Evolutionary conservation across 2,888 invertebrate genomes (phyloP), one percentile per base, ranked within the genome.

Genomic region (Lycocerus yunnanus): DNA sequence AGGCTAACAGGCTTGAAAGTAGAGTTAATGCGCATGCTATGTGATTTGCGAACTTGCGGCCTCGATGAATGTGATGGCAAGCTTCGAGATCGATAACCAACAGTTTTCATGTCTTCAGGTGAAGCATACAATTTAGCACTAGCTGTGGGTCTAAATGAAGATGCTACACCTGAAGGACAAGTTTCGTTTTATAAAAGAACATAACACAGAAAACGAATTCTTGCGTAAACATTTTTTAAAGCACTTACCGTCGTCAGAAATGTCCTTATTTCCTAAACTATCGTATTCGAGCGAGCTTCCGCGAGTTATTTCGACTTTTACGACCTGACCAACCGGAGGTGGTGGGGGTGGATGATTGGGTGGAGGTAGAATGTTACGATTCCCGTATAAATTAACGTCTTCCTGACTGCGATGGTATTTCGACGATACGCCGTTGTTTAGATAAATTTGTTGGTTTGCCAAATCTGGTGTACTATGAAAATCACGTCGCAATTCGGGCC

Each of bases 391-490:
- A 74, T 90, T 90, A 20, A 92, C 89, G 83, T 94, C 93, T 83
- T 94, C 93, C 85, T 94, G 93, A 82, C 93, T 93, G 77, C 91
- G 90, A 82, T 92, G 92, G 14, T 90, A 90, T 82, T 92, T 85
- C 59, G 79, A 82, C 24, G 77, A 69, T 72, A 77, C 61, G 72
- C 80, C 78, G 68, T 77, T 78, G 10, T 58, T 68, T 13, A 74
- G 15, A 58, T 80, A 79, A 6, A 83, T 81, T 65, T 88, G 78
- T 78, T 89, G 89, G 15, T 88, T 86, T 43, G 91, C 92, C 75
- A 93, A 86, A 87, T 97, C 97, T 0, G 97, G 97, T n/a, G 97
- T 97, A 76, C 96, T 96, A 84, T 94, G 94, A 89, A 96, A 97
- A 80, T 93, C 93, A 74, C 96, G 91, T 79, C 95, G 94, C 65